Base-by-base conservation (phyloP, 2,888 invertebrate genomes). In the Chrysotoxum bicinctum region DNA sequence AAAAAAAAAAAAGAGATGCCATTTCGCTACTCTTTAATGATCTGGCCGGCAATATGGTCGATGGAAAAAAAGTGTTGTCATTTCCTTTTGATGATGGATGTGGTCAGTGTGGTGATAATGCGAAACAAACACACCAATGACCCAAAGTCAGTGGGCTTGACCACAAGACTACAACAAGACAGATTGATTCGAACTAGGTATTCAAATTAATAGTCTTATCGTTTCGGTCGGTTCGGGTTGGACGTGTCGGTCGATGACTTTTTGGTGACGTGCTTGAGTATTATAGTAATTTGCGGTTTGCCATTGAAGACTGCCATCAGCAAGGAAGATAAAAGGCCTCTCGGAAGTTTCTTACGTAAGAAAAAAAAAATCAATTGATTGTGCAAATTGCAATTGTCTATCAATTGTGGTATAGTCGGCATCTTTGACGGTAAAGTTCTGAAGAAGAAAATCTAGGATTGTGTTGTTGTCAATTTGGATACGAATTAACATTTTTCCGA, bases 11-110 rank as follows among this genome's bases (percentile, higher is more conserved):
- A n/a, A n/a, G n/a, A n/a, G 80, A 84, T 76, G 66, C 79, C 52
- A 70, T 77, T 77, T 77, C 58, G 80, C 80, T 84, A 79, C 83
- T 84, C 80, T 80, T 84, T 75, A 84, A 84, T 84, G 75, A 60
- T 30, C 60, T 40, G 64, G 40, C 16, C 19, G 8, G 19, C 26
- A 19, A 7, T 21, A 26, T n/a, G 45, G 58, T 50, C 35, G 21
- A 26, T 37, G 32, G 30, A 37, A 37, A 21, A 37, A n/a, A n/a
- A n/a, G 40, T 54, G 77, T 52, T 73, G 62, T 69, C 45, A 62
- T 83, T 73, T 72, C 35, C 64, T 69, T 74, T 73, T 69, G 58
- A 35, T 58, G 58, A 80, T 84, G 83, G 74, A 84, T 84, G 83
- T 83, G 64, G 64, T 80, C 80, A 70, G 70, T 52, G 45, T 73